phyloP scores from a whole-genome alignment of 2,797 vertebrate species.

The Sphaeramia orbicularis region DNA sequence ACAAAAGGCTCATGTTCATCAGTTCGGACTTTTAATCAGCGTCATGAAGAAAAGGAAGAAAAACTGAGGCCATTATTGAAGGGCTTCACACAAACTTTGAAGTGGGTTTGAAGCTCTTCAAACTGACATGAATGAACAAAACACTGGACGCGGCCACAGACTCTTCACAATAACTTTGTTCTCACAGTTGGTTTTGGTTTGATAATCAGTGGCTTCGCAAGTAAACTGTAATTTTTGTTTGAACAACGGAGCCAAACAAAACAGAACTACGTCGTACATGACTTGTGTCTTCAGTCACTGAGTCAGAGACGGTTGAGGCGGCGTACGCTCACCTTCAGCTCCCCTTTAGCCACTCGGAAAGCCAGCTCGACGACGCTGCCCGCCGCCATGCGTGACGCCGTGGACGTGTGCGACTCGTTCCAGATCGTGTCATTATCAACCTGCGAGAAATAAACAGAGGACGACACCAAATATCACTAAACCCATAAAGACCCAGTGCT shows the following conservation, averaged over 20 bases:
- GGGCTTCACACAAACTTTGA: constrained; percentile 32
- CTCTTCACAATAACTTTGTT: constrained; percentile 13
- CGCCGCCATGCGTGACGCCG: constrained; percentile 93
- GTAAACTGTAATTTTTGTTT: neutral
- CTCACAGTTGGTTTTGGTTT: constrained; percentile 10
- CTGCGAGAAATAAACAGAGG: constrained; percentile 68
- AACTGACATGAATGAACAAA: constrained; percentile 6
- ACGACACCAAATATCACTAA: neutral
- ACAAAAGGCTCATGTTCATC: neutral
- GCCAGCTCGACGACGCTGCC: constrained; percentile 95
- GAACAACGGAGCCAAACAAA: neutral
- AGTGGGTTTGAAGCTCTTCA: constrained; percentile 26
- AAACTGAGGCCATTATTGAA: constrained; percentile 4
- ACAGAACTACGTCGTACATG: too few species aligned
- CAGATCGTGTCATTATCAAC: constrained; percentile 98
- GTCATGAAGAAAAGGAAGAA: constrained; percentile 15
- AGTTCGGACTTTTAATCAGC: constrained; percentile 13
- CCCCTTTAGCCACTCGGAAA: constrained; percentile 93
- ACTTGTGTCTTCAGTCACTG: too few species aligned
- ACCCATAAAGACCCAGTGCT: too few species aligned
- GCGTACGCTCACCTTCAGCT: constrained; percentile 90
- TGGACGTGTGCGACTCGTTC: constrained; percentile 97
- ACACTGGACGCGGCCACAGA: neutral
- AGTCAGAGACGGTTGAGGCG: too few species aligned
- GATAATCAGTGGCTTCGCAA: neutral